Evolutionary conservation across 2,888 invertebrate species (phyloP), one percentile per base, ranked within the genome.

Genomic region (Apomyelois bistriatella): DNA sequence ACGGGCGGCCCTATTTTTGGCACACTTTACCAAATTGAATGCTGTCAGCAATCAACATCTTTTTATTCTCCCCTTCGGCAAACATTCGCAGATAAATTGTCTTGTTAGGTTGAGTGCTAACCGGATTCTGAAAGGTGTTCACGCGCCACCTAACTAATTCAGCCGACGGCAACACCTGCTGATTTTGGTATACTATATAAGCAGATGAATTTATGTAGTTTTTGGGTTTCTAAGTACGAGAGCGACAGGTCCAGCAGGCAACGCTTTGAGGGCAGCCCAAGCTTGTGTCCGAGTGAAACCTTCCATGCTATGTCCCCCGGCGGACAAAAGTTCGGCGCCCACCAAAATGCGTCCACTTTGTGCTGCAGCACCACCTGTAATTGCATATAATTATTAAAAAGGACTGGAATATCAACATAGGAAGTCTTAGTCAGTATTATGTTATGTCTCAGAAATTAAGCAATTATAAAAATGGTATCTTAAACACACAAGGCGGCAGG

Each of bases 251-350:
- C 98, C 98, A 74, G 96, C 94, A 52, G 96, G 95, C 61, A 98
- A 85, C 70, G 96, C 95, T 84, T 98, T 98, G 91, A 98, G 95
- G 57, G 95, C 93, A 64, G 96, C 96, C 98, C 98, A 98, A 52
- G 97, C 98, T 86, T 98, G 97, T 64, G 97, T 97, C 70, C 98
- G 94, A n/a, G 97, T 95, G 92, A 97, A 94, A 57, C 93, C 92
- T 59, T 94, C 93, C 72, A 97, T 94, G 65, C 95, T 94, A 60
- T 93, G 93, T 51, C 94, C 95, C 68, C 97, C 97, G 51, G 98
- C 95, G 63, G 94, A 93, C 35, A 97, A 83, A 62, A 98, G 92
- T 85, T 97, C 96, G 78, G 98, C 98, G 52, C 97, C 97, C 62
- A 95, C 95, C 74, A 93, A 92, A 67, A 98, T 92, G 72, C 94